phyloP scores from a whole-genome alignment of 2,797 vertebrate genomes.

The Acomys russatus region DNA sequence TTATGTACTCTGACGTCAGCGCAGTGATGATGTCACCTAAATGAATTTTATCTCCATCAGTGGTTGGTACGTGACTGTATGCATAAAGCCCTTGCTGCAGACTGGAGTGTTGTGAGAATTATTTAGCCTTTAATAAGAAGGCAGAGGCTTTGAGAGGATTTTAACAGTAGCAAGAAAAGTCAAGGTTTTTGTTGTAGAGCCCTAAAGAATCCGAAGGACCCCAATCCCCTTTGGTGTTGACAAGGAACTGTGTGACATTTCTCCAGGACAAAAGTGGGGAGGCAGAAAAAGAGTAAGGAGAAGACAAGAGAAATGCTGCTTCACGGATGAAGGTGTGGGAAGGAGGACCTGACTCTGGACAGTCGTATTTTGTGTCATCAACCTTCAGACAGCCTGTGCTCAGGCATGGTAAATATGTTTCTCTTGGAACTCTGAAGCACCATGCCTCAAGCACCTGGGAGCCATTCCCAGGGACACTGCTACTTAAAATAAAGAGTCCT shows the following conservation, averaged over 20 bases:
- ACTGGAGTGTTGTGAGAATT: background rate
- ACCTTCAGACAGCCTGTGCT: background rate
- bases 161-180: background rate
- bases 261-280: background rate
- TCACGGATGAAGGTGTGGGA: background rate
- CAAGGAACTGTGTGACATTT: background rate
- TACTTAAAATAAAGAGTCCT: background rate
- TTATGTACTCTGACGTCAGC: background rate
- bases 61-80: background rate
- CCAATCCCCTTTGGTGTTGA: background rate
- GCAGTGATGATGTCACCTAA: background rate
- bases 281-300: background rate
- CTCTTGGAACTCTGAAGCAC: background rate
- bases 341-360: background rate
- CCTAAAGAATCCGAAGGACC: background rate
- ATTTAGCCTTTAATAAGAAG: constrained; percentile 29
- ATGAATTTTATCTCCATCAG: background rate
- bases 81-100: background rate
- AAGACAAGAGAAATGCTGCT: background rate
- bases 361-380: background rate
- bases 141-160: background rate
- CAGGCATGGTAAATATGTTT: too few relatives aligned
- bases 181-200: background rate
- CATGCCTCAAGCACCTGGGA: background rate
- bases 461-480: background rate